Base-by-base conservation (phyloP, 30 jellyfish, hydroid and myxozoan species). In the Hydractinia symbiolongicarpus region DNA sequence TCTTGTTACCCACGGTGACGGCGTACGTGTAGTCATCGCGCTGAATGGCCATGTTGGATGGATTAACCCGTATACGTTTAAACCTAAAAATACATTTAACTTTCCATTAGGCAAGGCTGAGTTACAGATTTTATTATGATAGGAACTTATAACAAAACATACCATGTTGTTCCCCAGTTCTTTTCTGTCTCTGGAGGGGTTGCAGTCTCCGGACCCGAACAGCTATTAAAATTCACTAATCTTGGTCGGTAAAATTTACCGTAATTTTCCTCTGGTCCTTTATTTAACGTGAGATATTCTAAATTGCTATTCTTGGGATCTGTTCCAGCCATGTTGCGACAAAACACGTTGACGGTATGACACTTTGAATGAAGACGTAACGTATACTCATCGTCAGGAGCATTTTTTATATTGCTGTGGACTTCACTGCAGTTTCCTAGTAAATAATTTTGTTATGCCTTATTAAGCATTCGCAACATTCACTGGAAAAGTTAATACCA, bases 101-200 rank as follows among this genome's bases (percentile, higher is more conserved):
- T 7, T 9, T 21, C 7, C 17, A 54, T 54, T 10, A 6, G 6
- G 44, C 21, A 11, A 13, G 20, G 14, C 11, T 67, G 50, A 67
- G 1, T 67, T 13, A 15, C 1, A 13, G 69, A 30, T 30, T 30
- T 30, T 30, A 30, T 30, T 30, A 30, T 30, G 44, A 30, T 30
- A 30, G 2, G 44, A 30, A 2, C 44, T 30, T 30, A 30, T 30
- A 30, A 30, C 44, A 30, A 30, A 4, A 54, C 95, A 8, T 68
- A 90, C 97, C 97, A 90, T 15, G 97, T 68, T 56, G 86, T 90
- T 55, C 97, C 97, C 90, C 91, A 90, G 70, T 61, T 67, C 10
- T 86, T 86, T 40, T 67, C 88, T 50, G 97, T 81, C 58, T 90
- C 84, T 67, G 55, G 55, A 5, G 97, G 95, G 7, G 68, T 78